phyloP scores from a whole-genome alignment of 2,797 vertebrate genomes.

The Coreius guichenoti region DNA sequence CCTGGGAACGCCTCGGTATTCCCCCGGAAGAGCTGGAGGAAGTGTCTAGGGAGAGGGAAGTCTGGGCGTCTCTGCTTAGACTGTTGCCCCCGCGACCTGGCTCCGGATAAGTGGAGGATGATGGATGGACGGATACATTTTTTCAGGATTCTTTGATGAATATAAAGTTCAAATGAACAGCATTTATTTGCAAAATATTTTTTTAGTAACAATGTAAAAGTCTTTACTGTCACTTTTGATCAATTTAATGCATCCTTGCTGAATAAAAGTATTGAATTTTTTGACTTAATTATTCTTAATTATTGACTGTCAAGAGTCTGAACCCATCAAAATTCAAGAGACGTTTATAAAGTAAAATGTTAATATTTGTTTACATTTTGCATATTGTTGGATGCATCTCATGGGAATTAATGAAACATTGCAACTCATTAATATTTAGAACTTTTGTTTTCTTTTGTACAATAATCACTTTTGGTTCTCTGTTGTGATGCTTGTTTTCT shows the following conservation, averaged over 20 bases:
- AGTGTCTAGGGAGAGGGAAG: no score
- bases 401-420: not conserved
- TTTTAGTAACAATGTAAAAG: not conserved
- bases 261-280: not conserved
- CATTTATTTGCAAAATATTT: not conserved
- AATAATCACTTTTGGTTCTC: not conserved
- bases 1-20: no score
- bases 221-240: not conserved
- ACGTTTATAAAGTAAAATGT: not conserved
- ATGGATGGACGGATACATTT: no score
- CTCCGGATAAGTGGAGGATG: no score
- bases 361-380: not conserved
- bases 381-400: not conserved
- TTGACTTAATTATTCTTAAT: not conserved
- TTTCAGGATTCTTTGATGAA: not conserved
- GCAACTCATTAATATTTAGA: not conserved
- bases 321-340: not conserved
- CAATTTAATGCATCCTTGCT: not conserved
- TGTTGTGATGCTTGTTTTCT: not conserved
- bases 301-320: not conserved
- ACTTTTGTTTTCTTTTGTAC: not conserved
- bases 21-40: no score
- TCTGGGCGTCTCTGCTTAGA: no score
- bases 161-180: not conserved
- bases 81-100: no score